Conservation (phyloP, 2,797 vertebrate species). For the Microchirus variegatus region DNA sequence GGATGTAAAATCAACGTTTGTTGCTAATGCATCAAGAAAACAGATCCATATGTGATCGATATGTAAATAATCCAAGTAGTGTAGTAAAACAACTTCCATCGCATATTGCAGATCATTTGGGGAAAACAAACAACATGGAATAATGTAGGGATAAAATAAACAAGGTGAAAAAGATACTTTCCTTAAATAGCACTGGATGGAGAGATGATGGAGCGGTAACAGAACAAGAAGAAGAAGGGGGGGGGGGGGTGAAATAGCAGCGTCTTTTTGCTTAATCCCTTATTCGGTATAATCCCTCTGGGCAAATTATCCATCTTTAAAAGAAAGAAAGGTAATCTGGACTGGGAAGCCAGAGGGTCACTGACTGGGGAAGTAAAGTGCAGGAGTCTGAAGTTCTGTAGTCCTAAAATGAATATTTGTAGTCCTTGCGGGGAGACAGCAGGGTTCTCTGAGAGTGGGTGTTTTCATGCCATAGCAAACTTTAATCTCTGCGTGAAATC, state of each 20-base stretch:
- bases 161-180: slow-evolving; percentile 32
- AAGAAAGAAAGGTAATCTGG: slow-evolving; percentile 31
- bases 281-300: slow-evolving; percentile 57
- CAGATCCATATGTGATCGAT: slow-evolving; percentile 2
- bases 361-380: slow-evolving; percentile 72
- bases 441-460: slow-evolving; percentile 52
- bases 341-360: slow-evolving; percentile 40
- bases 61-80: slow-evolving; percentile 22
- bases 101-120: slow-evolving; percentile 57
- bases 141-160: slow-evolving; percentile 17
- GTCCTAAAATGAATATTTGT: slow-evolving; percentile 58
- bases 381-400: slow-evolving; percentile 70
- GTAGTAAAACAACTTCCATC: slow-evolving; percentile 47
- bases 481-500: slow-evolving; percentile 46
- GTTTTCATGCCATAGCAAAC: slow-evolving; percentile 58
- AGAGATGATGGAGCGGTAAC: slow-evolving; percentile 51
- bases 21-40: slow-evolving; percentile 20
- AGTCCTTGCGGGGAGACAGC: slow-evolving; percentile 46
- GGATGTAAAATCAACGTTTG: slow-evolving; percentile 24
- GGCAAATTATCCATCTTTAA: slow-evolving; percentile 55
- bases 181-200: slow-evolving; percentile 58
- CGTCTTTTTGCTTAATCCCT: slow-evolving; percentile 68
- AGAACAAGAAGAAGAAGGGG: slow-evolving; percentile 27
- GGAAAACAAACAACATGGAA: slow-evolving; percentile 26
- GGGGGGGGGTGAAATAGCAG: slow-evolving; percentile 61